Evolutionary conservation across 2,888 invertebrate species (phyloP).

Genomic region (Drosophila emarginata): DNA sequence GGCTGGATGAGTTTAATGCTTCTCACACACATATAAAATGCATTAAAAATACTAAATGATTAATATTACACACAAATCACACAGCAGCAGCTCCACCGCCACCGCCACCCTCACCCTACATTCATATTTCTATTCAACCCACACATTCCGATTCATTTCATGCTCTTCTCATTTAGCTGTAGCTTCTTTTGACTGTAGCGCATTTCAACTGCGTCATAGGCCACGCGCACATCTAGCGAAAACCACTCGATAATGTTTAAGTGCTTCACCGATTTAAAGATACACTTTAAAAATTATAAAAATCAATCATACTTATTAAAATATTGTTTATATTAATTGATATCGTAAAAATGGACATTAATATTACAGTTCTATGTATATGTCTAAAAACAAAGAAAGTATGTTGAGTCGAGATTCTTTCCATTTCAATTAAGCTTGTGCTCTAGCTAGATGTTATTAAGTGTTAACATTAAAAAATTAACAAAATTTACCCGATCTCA

Average conservation of each 20-base stretch:
- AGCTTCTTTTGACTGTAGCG: slow-evolving; percentile 21
- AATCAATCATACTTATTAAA: no score
- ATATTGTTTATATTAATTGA: no score
- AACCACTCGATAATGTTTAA: neutral
- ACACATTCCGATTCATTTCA: slow-evolving; percentile 37
- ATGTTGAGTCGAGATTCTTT: no score
- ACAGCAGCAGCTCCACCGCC: slow-evolving; percentile 9
- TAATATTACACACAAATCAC: neutral
- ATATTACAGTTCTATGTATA: no score
- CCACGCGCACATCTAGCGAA: slow-evolving; percentile 9
- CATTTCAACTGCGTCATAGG: slow-evolving; percentile 55
- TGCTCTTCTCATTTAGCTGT: neutral
- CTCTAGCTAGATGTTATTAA: neutral
- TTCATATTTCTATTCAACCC: neutral
- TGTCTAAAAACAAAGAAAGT: no score
- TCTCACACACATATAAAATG: neutral
- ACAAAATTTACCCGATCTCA: neutral
- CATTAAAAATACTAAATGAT: slow-evolving; percentile 6
- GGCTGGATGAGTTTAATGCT: neutral
- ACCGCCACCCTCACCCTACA: slow-evolving; percentile 7
- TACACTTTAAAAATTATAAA: slow-evolving; percentile 3
- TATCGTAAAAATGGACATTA: no score
- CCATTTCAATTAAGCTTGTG: neutral
- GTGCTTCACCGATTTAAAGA: slow-evolving; percentile 13
- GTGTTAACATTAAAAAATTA: neutral